These are phyloP conservation scores for Eupithecia abbreviata DNA, from an alignment of 2,888 invertebrate genomes.

Conservation along the genomic window DNA sequence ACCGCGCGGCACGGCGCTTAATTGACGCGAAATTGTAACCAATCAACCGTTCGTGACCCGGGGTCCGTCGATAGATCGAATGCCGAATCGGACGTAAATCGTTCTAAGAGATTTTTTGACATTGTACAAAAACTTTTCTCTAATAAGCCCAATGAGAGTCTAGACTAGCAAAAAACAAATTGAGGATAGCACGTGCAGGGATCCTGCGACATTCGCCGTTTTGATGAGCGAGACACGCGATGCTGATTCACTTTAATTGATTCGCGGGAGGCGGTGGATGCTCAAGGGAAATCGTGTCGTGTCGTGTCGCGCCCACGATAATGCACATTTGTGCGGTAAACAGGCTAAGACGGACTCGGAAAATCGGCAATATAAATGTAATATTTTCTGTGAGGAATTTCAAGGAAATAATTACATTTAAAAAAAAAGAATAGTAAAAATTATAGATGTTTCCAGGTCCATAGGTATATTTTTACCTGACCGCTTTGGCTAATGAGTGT, in stretches of 20 bases:
- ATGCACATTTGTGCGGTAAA: slow-evolving; percentile 20
- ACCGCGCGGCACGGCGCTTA: slow-evolving; percentile 60
- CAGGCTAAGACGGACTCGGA: slow-evolving; percentile 1
- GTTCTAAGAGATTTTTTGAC: slow-evolving; percentile 21
- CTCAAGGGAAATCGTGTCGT: slow-evolving; percentile 54
- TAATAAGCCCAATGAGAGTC: slow-evolving; percentile 29
- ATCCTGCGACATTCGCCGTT: slow-evolving; percentile 47
- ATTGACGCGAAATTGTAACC: slow-evolving; percentile 80
- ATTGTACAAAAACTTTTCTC: slow-evolving; percentile 24
- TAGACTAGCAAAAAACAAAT: slow-evolving; percentile 45
- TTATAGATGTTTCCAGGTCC: too few relatives aligned
- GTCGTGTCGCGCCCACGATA: slow-evolving; percentile 62
- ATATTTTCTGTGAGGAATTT: not conserved
- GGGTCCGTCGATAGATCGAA: slow-evolving; percentile 56
- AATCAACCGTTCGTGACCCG: slow-evolving; percentile 69
- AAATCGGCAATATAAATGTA: not conserved
- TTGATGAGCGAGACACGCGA: slow-evolving; percentile 61
- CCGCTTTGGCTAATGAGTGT: not conserved
- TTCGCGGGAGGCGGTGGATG: slow-evolving; percentile 57
- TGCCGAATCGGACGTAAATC: slow-evolving; percentile 44
- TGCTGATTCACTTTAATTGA: slow-evolving; percentile 67
- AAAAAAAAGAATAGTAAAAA: too few relatives aligned
- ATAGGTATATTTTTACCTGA: not conserved
- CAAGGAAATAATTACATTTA: not conserved
- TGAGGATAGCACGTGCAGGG: slow-evolving; percentile 50